A percentile compares a stretch with the other conserved stretches of the same genome.
These are phyloP conservation scores for Lucilia sericata DNA, from an alignment of 1,140 invertebrate genomes.

Conservation along the genomic window DNA sequence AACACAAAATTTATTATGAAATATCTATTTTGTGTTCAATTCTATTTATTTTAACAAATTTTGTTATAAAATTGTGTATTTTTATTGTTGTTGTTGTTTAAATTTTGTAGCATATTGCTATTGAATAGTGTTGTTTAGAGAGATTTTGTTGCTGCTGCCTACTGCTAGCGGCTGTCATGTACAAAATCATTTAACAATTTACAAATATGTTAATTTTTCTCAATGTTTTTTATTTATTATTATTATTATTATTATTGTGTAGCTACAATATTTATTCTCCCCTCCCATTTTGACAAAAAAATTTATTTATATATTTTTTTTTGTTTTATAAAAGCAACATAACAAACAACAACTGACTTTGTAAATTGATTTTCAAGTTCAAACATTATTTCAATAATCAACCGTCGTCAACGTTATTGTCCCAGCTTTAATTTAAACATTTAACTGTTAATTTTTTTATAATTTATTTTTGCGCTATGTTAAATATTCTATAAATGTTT, in stretches of 20 bases:
- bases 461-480: not conserved
- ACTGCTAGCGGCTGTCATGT: no score
- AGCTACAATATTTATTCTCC: not conserved
- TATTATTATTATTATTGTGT: not conserved
- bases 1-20: no score
- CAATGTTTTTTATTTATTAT: not conserved
- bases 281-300: not conserved
- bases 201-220: no score
- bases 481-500: conserved; percentile 9
- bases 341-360: conserved; percentile 6
- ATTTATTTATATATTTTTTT: not conserved
- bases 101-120: no score
- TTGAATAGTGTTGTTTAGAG: no score
- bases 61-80: no score
- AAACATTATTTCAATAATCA: conserved; percentile 5
- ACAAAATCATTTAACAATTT: no score
- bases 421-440: conserved; percentile 8
- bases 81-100: no score
- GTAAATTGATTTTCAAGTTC: conserved; percentile 27
- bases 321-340: not conserved
- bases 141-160: no score
- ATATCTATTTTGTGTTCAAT: no score
- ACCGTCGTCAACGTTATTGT: not conserved
- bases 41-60: no score
- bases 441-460: conserved; percentile 14